phyloP scores from a whole-genome alignment of 2,113 vertebrate genomes.

The Trogon surrucura region DNA sequence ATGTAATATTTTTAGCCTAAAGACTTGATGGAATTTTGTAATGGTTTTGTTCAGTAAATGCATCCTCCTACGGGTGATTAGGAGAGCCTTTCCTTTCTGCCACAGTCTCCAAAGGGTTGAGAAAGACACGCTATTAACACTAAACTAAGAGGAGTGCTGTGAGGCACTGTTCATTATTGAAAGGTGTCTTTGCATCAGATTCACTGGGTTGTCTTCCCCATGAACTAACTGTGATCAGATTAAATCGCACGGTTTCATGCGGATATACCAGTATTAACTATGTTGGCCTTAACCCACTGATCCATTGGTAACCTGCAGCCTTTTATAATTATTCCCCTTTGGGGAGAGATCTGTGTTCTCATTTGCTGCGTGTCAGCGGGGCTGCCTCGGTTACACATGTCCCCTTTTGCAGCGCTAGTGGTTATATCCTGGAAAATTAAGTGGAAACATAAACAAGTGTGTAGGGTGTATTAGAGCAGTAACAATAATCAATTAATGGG shows the following conservation, averaged over 20 bases:
- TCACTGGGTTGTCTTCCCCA: not conserved
- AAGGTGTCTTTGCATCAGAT: not conserved
- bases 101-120: not conserved
- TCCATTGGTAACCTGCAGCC: not conserved
- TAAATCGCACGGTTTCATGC: not conserved
- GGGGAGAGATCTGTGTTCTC: not conserved
- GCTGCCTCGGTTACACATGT: not conserved
- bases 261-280: not conserved
- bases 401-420: not conserved
- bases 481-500: conserved; percentile 47
- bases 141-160: not conserved
- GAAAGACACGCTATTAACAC: not conserved
- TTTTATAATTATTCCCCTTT: not conserved
- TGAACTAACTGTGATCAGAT: not conserved
- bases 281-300: not conserved
- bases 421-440: conserved; percentile 5
- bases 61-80: not conserved
- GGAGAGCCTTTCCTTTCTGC: conserved; percentile 1
- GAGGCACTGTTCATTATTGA: not conserved
- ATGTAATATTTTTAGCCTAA: conserved; percentile 15
- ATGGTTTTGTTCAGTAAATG: not conserved
- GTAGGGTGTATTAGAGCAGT: not conserved
- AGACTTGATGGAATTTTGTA: not conserved
- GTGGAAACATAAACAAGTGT: conserved; percentile 32
- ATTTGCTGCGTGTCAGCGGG: not conserved